Conservation (phyloP, 2,797 vertebrate genomes). For the Enteromius argenteus region DNA sequence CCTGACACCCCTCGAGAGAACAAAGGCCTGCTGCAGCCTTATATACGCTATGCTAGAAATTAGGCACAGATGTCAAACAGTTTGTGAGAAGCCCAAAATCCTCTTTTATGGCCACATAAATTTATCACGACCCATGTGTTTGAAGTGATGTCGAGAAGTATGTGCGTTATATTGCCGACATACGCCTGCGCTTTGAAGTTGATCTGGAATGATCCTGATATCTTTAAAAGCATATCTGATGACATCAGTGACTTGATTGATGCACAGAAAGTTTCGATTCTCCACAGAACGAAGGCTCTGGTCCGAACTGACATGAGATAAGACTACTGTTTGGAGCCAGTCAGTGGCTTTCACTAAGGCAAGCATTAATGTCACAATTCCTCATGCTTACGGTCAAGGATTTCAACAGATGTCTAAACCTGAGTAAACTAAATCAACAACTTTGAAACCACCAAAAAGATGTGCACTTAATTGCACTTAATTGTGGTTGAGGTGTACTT, state of each 20-base stretch:
- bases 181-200: slow-evolving; percentile 69
- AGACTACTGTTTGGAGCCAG: background rate
- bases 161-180: slow-evolving; percentile 61
- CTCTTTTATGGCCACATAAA: slow-evolving; percentile 77
- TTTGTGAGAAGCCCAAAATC: slow-evolving; percentile 67
- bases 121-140: slow-evolving; percentile 71
- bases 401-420: background rate
- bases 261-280: slow-evolving; percentile 10
- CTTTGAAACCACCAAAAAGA: background rate
- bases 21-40: slow-evolving; percentile 74
- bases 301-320: background rate
- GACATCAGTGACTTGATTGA: slow-evolving; percentile 44
- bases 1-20: slow-evolving; percentile 65
- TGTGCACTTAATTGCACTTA: background rate
- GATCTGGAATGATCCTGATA: slow-evolving; percentile 47
- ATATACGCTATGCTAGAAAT: slow-evolving; percentile 72
- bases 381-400: background rate
- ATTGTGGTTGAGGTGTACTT: background rate
- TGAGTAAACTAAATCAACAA: background rate
- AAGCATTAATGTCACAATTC: background rate
- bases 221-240: slow-evolving; percentile 56
- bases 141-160: slow-evolving; percentile 69
- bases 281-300: background rate
- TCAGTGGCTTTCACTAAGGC: background rate
- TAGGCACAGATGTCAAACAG: slow-evolving; percentile 76